Evolutionary conservation across 2,113 vertebrate species (phyloP).

Genomic region (Parus major): DNA sequence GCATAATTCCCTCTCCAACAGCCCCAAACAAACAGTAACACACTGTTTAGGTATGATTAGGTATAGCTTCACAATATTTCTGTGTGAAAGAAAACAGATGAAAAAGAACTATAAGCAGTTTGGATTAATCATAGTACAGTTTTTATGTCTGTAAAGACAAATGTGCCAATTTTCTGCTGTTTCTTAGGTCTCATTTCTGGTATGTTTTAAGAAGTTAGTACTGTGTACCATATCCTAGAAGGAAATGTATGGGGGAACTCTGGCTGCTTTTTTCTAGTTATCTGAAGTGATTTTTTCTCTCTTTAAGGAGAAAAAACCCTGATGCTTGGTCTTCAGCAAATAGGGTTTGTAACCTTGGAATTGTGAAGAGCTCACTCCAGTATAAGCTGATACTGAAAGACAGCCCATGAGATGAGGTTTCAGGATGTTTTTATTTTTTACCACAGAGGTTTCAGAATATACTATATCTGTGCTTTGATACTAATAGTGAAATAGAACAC

Average conservation of each 20-base stretch:
- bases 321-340: background rate
- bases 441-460: background rate
- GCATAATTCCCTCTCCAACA: background rate
- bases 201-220: background rate
- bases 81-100: background rate
- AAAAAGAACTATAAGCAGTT: background rate
- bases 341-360: background rate
- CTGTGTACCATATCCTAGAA: accelerated
- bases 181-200: background rate
- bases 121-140: background rate
- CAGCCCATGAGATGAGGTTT: background rate
- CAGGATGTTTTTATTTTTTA: background rate
- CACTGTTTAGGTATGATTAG: background rate
- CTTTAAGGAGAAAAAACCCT: background rate
- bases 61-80: background rate
- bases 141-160: background rate
- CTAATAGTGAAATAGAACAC: background rate
- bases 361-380: background rate
- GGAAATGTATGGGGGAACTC: background rate
- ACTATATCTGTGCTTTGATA: background rate
- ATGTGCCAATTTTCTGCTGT: background rate
- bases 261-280: background rate
- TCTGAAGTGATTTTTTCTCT: background rate
- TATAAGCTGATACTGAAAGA: background rate
- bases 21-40: background rate